These are phyloP conservation scores for Heliconius charithonia DNA, from an alignment of 2,888 invertebrate species.

Conservation along the genomic window DNA sequence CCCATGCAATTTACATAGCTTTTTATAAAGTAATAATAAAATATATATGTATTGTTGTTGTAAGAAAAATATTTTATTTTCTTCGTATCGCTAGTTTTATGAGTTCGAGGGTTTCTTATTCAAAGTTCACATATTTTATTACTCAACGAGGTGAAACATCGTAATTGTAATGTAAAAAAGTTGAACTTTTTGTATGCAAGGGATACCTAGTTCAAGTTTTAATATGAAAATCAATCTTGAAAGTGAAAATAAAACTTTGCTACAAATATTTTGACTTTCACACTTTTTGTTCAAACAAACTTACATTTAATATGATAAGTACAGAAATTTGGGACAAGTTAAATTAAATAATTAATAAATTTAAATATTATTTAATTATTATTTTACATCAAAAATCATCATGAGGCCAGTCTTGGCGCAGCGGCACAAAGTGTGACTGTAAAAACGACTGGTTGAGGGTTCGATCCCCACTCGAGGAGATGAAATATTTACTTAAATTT, in stretches of 20 bases:
- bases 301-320: no score
- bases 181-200: background rate
- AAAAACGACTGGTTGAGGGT: no score
- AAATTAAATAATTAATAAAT: no score
- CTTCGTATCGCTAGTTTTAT: constrained; percentile 18
- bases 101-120: constrained; percentile 14
- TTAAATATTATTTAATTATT: no score
- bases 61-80: constrained; percentile 20
- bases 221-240: background rate
- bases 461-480: no score
- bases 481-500: no score
- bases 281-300: background rate
- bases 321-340: no score
- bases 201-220: background rate
- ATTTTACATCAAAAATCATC: no score
- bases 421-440: no score
- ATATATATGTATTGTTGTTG: constrained; percentile 10
- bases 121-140: constrained; percentile 9
- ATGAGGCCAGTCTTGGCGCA: no score
- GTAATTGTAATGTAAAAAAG: background rate
- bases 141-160: background rate
- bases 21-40: constrained; percentile 24
- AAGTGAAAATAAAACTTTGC: background rate
- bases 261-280: background rate
- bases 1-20: constrained; percentile 32